phyloP scores from a whole-genome alignment of 1,140 invertebrate species.

The Rhopalosiphum maidis region DNA sequence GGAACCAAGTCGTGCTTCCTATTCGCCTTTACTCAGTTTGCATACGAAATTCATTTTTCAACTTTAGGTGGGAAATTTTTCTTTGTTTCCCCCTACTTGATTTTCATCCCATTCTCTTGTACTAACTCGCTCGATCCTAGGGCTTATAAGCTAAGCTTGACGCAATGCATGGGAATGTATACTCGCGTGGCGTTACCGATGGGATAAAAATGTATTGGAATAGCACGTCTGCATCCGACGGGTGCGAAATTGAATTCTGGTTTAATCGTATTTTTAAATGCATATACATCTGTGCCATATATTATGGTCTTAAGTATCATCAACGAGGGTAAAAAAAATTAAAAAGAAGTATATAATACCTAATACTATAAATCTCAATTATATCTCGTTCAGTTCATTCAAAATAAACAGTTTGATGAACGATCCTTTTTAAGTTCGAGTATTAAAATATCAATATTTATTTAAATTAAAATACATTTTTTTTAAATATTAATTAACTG shows the following conservation, averaged over 20 bases:
- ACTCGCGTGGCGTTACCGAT: background rate
- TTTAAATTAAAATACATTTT: background rate
- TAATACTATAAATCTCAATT: background rate
- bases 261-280: constrained; percentile 33
- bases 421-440: background rate
- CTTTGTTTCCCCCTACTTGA: background rate
- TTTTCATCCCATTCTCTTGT: background rate
- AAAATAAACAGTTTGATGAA: background rate
- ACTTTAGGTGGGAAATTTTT: background rate
- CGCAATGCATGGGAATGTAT: background rate
- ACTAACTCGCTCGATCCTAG: background rate
- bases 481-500: background rate
- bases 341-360: background rate
- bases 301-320: constrained; percentile 17
- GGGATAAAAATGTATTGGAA: background rate
- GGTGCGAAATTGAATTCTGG: constrained; percentile 46
- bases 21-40: constrained; percentile 30
- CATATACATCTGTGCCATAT: background rate
- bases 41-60: constrained; percentile 47
- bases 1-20: background rate
- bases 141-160: constrained; percentile 28
- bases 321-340: background rate
- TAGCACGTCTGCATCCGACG: constrained; percentile 37
- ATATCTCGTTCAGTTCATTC: background rate
- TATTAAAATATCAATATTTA: background rate